Base-by-base conservation (phyloP, 2,113 vertebrate genomes). In the Gallinago media region DNA sequence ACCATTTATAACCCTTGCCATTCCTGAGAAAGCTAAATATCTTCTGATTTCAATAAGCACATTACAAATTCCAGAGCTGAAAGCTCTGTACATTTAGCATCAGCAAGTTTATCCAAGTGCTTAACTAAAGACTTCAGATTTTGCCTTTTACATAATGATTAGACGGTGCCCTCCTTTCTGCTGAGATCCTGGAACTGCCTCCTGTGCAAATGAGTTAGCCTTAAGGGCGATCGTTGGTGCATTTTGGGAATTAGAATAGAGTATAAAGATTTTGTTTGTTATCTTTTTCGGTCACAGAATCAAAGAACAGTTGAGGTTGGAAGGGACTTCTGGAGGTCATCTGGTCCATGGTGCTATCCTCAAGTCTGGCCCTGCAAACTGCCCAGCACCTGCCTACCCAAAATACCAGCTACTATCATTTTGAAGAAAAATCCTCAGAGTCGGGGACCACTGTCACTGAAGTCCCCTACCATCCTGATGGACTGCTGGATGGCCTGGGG, bases 201-300 rank as follows among this genome's bases (percentile, higher is more conserved):
- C 27, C 38, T 29, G 9, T 50, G 38, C 3, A 76, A 46, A 85
- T 50, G 26, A 80, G 25, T 11, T 20, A 42, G n/a, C 15, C 36
- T 26, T 29, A 23, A 82, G 25, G 22, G 22, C 0, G 0, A 59
- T 16, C 5, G 0, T 15, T 82, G 7, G 10, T 85, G 17, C 8
- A 38, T 79, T 76, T 73, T 17, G 36, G 20, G 17, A 72, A 50
- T 23, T 58, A n/a, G 5, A 34, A 36, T 22, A 58, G 1, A 72
- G 29, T 44, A 15, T 38, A 32, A 12, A 12, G 11, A 36, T 88
- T 58, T 82, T 79, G 27, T 29, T 56, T 2, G 1, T 61, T 54
- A n/a, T 12, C 10, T 6, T 55, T 66, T 77, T 46, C 3, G 2
- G 38, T 76, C 13, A 54, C 15, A 74, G 63, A 55, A 66, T 32